A percentile compares a stretch with the other conserved stretches of the same genome.
Evolutionary conservation across 2,113 vertebrate genomes (phyloP).

Genomic region (Psophia crepitans): DNA sequence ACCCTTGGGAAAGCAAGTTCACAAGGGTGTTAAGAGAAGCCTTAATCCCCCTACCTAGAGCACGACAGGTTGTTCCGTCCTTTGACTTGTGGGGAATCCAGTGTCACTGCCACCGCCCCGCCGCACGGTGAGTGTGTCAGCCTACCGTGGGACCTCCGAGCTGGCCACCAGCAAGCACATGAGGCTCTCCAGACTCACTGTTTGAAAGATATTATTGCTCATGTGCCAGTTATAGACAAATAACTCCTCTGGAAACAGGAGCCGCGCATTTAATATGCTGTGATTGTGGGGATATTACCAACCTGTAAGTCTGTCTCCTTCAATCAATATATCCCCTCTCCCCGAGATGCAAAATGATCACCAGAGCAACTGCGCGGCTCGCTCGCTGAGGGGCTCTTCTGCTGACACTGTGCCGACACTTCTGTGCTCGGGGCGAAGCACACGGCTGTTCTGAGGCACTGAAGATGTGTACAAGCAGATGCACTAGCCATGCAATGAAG

Average conservation of each 20-base stretch:
- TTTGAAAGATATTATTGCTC: neutral
- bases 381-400: fast-evolving
- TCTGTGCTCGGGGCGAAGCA: fast-evolving
- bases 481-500: fast-evolving
- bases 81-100: neutral
- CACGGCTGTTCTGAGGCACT: neutral
- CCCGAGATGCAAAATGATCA: neutral
- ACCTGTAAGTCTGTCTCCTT: neutral
- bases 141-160: fast-evolving
- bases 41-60: neutral
- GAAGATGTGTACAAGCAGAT: fast-evolving
- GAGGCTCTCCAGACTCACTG: fast-evolving
- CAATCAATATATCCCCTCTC: neutral
- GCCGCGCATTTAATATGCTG: neutral
- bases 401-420: neutral
- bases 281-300: neutral
- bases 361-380: neutral
- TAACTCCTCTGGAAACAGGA: neutral
- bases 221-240: neutral
- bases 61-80: neutral
- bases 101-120: fast-evolving
- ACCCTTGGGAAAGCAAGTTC: neutral
- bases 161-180: fast-evolving
- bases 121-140: fast-evolving
- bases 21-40: neutral